These are phyloP conservation scores for Manis pentadactyla DNA, from an alignment of 2,797 vertebrate genomes.

Conservation along the genomic window DNA sequence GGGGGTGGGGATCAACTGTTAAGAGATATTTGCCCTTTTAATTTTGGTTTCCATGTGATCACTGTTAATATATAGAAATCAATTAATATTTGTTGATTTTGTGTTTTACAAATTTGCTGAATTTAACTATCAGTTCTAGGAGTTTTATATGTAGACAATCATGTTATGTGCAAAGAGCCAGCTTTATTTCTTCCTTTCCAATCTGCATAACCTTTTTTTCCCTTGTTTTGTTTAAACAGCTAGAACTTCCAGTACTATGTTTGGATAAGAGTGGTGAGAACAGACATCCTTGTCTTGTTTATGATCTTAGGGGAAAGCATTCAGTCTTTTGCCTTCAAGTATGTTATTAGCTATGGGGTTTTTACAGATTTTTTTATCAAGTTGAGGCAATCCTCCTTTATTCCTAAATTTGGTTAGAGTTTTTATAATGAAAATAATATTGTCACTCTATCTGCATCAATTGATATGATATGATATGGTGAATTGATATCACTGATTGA, in stretches of 20 bases:
- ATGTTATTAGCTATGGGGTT: background rate
- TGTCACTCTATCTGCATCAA: background rate
- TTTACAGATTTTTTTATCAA: background rate
- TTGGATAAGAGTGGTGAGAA: background rate
- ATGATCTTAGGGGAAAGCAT: background rate
- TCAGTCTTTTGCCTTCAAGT: background rate
- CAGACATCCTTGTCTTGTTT: background rate
- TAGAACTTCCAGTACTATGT: background rate
- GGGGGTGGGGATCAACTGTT: background rate
- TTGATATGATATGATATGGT: background rate
- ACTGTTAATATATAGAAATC: background rate
- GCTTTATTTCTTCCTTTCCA: background rate
- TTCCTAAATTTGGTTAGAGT: background rate
- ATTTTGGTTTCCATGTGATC: background rate
- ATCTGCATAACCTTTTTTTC: background rate
- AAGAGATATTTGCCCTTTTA: background rate
- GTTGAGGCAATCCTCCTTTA: background rate
- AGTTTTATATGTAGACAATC: background rate
- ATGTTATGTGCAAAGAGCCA: background rate
- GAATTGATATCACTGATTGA: background rate
- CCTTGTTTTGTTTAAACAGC: constrained; percentile 19
- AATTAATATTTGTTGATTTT: background rate
- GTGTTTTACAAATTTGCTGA: background rate
- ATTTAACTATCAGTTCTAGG: background rate
- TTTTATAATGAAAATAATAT: background rate